Conservation (phyloP, 2,797 vertebrate species). For the Capromys pilorides region DNA sequence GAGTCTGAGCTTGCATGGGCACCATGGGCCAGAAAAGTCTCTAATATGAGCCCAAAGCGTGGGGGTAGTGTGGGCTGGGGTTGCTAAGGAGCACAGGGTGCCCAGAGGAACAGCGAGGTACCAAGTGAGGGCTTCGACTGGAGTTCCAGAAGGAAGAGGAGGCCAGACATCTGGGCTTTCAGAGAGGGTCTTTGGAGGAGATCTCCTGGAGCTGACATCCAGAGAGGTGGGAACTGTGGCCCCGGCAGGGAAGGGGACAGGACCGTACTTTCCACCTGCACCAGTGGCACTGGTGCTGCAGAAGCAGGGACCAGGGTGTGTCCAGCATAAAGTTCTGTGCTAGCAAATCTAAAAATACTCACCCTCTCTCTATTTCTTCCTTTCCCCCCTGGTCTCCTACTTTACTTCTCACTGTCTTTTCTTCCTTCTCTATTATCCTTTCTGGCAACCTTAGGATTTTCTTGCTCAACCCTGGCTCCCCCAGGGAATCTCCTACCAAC, state of each 20-base stretch:
- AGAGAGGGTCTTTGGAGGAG: neutral
- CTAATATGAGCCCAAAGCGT: neutral
- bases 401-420: constrained; percentile 67
- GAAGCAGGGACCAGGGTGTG: neutral
- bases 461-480: neutral
- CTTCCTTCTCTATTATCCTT: constrained; percentile 55
- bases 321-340: constrained; percentile 40
- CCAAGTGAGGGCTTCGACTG: neutral
- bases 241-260: neutral
- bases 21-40: neutral
- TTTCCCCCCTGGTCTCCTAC: constrained; percentile 43
- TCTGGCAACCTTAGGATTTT: neutral
- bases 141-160: neutral
- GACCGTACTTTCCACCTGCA: neutral
- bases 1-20: neutral
- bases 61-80: rapidly evolving
- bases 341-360: constrained; percentile 77
- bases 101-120: neutral
- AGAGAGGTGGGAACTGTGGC: neutral
- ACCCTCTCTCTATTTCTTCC: constrained; percentile 23
- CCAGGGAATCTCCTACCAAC: neutral
- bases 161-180: neutral
- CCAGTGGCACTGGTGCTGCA: neutral
- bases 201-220: neutral
- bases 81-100: too few species aligned